These are phyloP conservation scores for Pharmacophagus antenor DNA, from an alignment of 2,888 invertebrate species.

Conservation along the genomic window DNA sequence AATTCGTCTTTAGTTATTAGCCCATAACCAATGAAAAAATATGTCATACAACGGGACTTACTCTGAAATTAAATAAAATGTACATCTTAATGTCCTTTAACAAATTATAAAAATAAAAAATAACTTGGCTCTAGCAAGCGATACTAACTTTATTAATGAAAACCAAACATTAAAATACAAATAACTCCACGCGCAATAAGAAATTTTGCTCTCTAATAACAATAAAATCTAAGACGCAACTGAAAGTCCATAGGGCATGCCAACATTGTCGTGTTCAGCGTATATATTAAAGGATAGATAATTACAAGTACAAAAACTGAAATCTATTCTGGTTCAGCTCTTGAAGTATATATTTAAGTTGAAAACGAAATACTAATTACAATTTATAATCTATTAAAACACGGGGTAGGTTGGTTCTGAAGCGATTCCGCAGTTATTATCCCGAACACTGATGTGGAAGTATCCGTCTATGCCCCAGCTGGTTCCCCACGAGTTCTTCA, in stretches of 20 bases:
- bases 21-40: too few species aligned
- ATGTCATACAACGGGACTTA: too few species aligned
- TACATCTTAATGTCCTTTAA: too few species aligned
- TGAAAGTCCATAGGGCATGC: not conserved
- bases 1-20: too few species aligned
- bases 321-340: not conserved
- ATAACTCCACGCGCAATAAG: slow-evolving; percentile 23
- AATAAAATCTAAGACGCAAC: not conserved
- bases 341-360: not conserved
- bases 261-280: slow-evolving; percentile 1
- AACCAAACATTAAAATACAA: slow-evolving; percentile 7
- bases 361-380: not conserved
- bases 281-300: too few species aligned
- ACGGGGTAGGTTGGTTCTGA: slow-evolving; percentile 90
- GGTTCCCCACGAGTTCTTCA: slow-evolving; percentile 97
- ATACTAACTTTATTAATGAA: slow-evolving; percentile 4
- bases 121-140: too few species aligned
- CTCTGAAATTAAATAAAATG: too few species aligned
- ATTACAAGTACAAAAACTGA: not conserved
- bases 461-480: slow-evolving; percentile 97
- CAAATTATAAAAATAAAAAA: too few species aligned
- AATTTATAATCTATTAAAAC: slow-evolving; percentile 59
- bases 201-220: slow-evolving; percentile 7
- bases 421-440: slow-evolving; percentile 95
- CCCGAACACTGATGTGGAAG: slow-evolving; percentile 90